Base-by-base conservation (phyloP, 2,888 invertebrate genomes). In the Sepioteuthis lessoniana region DNA sequence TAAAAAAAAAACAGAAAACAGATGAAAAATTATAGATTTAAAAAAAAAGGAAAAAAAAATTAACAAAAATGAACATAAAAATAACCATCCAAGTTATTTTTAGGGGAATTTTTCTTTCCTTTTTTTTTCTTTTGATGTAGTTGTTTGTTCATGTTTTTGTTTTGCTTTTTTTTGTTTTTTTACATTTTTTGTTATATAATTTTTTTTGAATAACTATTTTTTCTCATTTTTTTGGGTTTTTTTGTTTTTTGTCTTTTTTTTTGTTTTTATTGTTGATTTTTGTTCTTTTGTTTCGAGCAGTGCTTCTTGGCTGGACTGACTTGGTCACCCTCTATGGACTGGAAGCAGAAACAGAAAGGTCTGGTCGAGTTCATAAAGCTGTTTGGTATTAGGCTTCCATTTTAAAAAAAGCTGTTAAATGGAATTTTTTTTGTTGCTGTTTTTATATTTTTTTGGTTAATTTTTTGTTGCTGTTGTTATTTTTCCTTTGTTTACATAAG, bases 291-390 rank as follows among this genome's bases (percentile, higher is more conserved):
- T n/a, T 76, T 76, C 76, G 76, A 93, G 50, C 50, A 93, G 50
- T 93, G 93, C 93, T 93, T 50, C 55, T 50, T 93, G 93, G 93
- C 93, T 93, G 93, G 93, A 93, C 50, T 46, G 50, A 60, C 31
- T 93, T 93, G 46, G 91, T 92, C 47, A 50, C 50, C 93, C 93
- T 93, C 50, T 50, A 60, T n/a, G 38, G 55, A 93, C 60, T 93
- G 93, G 93, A 93, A 93, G 93, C 93, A 50, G 50, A 93, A 46
- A 50, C 76, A 76, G 76, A 76, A 76, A n/a, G 76, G n/a, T 76
- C 76, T 35, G n/a, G 76, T n/a, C n/a, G n/a, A n/a, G 19, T 76
- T 76, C n/a, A 92, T 92, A 92, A 92, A 92, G 91, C 91, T 92
- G 91, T 92, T 92, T 42, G 91, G n/a, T 76, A 76, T 46, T 92